Conservation (phyloP, 2,888 invertebrate genomes). For the Temnothorax rugatulus region DNA sequence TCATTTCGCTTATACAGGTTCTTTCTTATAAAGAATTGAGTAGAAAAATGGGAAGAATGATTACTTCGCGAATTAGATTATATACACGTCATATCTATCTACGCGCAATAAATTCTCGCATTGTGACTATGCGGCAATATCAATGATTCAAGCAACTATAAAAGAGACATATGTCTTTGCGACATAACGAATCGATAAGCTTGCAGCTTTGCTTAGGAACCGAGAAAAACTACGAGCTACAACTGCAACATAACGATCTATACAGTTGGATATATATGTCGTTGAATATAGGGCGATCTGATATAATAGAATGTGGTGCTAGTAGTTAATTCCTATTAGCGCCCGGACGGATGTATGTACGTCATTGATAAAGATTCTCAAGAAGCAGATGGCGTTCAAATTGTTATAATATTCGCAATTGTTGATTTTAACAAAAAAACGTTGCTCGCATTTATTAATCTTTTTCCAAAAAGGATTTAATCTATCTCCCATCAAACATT, state of each 20-base stretch:
- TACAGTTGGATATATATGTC: neutral
- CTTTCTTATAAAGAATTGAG: neutral
- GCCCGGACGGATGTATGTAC: neutral
- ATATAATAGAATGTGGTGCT: conserved; percentile 17
- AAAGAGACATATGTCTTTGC: conserved; percentile 23
- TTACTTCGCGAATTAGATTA: conserved; percentile 14
- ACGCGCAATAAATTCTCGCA: neutral
- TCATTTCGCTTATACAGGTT: neutral
- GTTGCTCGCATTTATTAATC: neutral
- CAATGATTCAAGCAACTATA: conserved; percentile 15
- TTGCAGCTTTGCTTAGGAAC: neutral
- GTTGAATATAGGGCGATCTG: neutral
- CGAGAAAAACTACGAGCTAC: neutral
- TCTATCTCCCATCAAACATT: neutral
- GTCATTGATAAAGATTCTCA: conserved; percentile 48
- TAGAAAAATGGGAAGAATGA: neutral
- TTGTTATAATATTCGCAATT: conserved; percentile 58
- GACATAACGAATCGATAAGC: conserved; percentile 25
- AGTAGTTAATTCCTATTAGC: conserved; percentile 34
- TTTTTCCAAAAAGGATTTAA: neutral
- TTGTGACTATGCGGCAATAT: neutral
- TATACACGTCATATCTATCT: neutral
- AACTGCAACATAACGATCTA: conserved; percentile 4
- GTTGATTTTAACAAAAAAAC: conserved; percentile 8
- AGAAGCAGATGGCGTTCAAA: conserved; percentile 2